A percentile compares a stretch with the other conserved stretches of the same genome.
These are phyloP conservation scores for Percina caprodes DNA, from an alignment of 2,113 vertebrate genomes.

Conservation along the genomic window DNA sequence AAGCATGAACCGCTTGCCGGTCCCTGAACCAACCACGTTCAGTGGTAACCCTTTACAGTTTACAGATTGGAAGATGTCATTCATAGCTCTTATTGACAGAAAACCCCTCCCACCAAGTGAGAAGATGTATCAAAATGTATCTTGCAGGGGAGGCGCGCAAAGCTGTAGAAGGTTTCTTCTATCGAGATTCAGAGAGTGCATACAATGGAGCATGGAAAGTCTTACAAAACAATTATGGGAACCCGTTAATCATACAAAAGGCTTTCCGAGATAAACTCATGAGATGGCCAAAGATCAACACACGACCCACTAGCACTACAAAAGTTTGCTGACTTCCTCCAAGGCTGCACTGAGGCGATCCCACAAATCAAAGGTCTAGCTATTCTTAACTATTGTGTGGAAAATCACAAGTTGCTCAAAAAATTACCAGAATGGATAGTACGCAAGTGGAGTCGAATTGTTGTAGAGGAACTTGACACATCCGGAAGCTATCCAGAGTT, in stretches of 20 bases:
- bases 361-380: conserved; percentile 31
- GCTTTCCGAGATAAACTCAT: not conserved
- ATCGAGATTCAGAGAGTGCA: not conserved
- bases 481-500: conserved; percentile 38
- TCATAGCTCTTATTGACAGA: too few relatives aligned
- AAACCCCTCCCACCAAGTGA: too few relatives aligned
- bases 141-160: conserved; percentile 9
- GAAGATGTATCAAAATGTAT: conserved; percentile 54
- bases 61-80: too few relatives aligned
- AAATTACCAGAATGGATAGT: conserved; percentile 46
- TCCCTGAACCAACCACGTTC: conserved; percentile 44
- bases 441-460: conserved; percentile 26
- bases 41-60: conserved; percentile 48
- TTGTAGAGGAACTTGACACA: conserved; percentile 29
- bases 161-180: not conserved
- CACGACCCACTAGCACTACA: conserved; percentile 3
- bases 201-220: not conserved
- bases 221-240: not conserved
- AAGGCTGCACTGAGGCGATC: conserved; percentile 31
- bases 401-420: conserved; percentile 51
- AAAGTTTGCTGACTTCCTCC: conserved; percentile 38
- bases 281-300: conserved; percentile 23
- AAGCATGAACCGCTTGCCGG: conserved; percentile 19
- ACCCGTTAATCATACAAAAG: not conserved
- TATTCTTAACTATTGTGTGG: conserved; percentile 39